phyloP scores from a whole-genome alignment of 2,797 vertebrate genomes.

The Xenentodon cancila region DNA sequence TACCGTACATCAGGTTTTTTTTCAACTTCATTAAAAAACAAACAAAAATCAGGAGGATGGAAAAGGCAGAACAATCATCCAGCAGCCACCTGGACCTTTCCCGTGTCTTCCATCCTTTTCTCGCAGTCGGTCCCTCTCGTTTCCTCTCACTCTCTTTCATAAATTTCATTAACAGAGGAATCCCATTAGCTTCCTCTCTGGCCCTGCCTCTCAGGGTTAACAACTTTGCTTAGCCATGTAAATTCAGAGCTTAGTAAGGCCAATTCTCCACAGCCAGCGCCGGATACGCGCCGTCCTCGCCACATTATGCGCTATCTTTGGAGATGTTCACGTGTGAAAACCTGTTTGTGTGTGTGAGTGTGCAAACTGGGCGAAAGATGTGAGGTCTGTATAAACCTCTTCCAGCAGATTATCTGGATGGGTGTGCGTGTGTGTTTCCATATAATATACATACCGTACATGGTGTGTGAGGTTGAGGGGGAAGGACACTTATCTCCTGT shows the following conservation, averaged over 20 bases:
- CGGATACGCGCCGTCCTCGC: slow-evolving; percentile 51
- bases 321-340: slow-evolving; percentile 55
- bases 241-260: slow-evolving; percentile 87
- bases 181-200: slow-evolving; percentile 81
- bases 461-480: slow-evolving; percentile 46
- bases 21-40: no score
- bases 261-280: slow-evolving; percentile 75
- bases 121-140: slow-evolving; percentile 10
- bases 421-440: slow-evolving; percentile 37
- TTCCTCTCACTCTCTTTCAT: slow-evolving; percentile 69
- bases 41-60: no score
- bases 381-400: slow-evolving; percentile 59
- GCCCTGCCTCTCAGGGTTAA: slow-evolving; percentile 83
- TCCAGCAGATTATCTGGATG: slow-evolving; percentile 61
- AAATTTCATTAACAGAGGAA: slow-evolving; percentile 86
- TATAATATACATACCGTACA: slow-evolving; percentile 63
- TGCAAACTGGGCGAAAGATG: slow-evolving; percentile 26
- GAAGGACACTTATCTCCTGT: slow-evolving; percentile 67
- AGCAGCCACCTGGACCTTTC: neutral
- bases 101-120: slow-evolving; percentile 8
- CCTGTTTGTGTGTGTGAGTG: slow-evolving; percentile 44
- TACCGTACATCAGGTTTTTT: no score
- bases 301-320: slow-evolving; percentile 75
- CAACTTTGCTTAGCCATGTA: slow-evolving; percentile 87
- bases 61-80: slow-evolving; percentile 10